Evolutionary conservation across 2,797 vertebrate genomes (phyloP).

Genomic region (Xenops minutus): DNA sequence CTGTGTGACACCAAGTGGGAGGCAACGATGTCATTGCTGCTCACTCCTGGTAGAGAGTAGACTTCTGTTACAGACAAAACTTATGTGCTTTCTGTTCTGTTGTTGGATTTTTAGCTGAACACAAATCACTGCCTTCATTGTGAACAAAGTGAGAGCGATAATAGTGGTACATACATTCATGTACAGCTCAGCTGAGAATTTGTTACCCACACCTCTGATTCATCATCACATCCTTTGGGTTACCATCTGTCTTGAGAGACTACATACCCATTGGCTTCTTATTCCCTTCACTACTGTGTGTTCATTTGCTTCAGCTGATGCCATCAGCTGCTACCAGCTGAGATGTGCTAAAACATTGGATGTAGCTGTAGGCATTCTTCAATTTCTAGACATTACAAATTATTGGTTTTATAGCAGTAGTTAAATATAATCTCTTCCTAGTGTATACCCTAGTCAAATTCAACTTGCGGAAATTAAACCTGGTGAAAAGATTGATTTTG

Average conservation of each 20-base stretch:
- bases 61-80: neutral
- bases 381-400: neutral
- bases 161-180: neutral
- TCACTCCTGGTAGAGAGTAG: neutral
- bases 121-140: neutral
- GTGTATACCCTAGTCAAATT: neutral
- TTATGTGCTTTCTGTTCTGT: neutral
- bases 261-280: neutral
- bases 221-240: neutral
- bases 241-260: neutral
- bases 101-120: slow-evolving; percentile 4
- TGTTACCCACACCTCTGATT: neutral
- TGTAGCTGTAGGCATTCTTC: neutral
- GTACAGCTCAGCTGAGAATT: neutral
- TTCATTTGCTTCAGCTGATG: neutral
- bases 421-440: neutral
- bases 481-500: neutral
- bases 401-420: neutral
- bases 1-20: neutral
- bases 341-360: neutral
- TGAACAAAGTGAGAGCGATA: neutral
- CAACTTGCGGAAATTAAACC: neutral
- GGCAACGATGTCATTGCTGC: fast-evolving
- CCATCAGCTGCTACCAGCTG: neutral
- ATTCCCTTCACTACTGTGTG: neutral